Evolutionary conservation across 2,888 invertebrate genomes (phyloP), one percentile per base, ranked within the genome.

Genomic region (Rhagophthalmus giganteus): DNA sequence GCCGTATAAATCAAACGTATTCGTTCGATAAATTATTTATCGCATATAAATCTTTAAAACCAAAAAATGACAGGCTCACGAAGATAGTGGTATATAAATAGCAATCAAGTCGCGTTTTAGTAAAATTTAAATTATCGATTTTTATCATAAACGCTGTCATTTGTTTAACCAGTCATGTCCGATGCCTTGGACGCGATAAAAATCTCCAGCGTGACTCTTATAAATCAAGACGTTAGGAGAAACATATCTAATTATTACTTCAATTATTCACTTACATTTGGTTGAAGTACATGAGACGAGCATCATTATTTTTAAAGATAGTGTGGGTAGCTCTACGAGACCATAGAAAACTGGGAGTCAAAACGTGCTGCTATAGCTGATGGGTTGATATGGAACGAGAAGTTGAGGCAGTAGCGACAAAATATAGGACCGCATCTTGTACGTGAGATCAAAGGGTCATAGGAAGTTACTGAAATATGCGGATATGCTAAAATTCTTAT

Each of bases 121-220:
- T 67, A 67, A 61, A 69, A 68, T 65, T 67, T 63, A 67, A 69
- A 68, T 65, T 62, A 63, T 65, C 65, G 70, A 71, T 71, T 66
- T 67, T 67, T 69, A 71, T 70, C 71, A 63, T 60, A 62, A 67
- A 66, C 61, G 65, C 63, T 60, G 68, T 64, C 66, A 68, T 70
- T 70, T 68, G 68, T 70, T 69, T 67, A 64, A 64, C 58, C 60
- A 59, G 58, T 66, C 67, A 64, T 64, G 65, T 64, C 67, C 67
- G 67, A 69, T 70, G 66, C 66, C 62, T 61, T 65, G 63, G 58
- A 47, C 12, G 38, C 60, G 69, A 69, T 67, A 59, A 37, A 47
- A 69, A 68, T 67, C 39, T 20, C 16, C 37, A 15, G 47, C 52
- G 48, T 41, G 33, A 44, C 39, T 55, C 45, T 42, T 41, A 46